Conservation (phyloP, 2,113 vertebrate genomes). For the Australoheros scitulus region DNA sequence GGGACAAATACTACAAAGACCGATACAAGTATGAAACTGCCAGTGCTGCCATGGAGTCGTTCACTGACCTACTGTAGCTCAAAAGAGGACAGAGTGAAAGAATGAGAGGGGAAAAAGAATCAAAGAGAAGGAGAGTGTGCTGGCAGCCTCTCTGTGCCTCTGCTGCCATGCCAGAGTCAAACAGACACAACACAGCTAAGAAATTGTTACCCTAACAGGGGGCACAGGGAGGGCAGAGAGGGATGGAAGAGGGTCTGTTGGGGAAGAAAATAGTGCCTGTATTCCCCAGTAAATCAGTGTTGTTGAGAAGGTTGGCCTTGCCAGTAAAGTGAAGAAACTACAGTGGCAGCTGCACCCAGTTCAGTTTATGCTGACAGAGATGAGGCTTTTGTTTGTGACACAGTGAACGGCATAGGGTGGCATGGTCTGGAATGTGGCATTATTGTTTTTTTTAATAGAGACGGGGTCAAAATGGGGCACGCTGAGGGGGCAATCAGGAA, state of each 20-base stretch:
- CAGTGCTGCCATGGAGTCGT: constrained; percentile 24
- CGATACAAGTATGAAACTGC: constrained; percentile 41
- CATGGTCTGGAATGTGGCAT: constrained; percentile 58
- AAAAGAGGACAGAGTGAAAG: constrained; percentile 20
- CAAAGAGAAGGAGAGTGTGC: constrained; percentile 37
- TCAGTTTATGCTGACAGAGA: constrained; percentile 69
- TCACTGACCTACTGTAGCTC: constrained; percentile 27
- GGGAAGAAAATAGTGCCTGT: constrained; percentile 45
- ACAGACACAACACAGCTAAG: constrained; percentile 44
- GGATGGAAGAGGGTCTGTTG: constrained; percentile 3
- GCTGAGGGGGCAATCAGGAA: constrained; percentile 16
- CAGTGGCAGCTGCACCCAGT: constrained; percentile 71
- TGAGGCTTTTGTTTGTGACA: constrained; percentile 50
- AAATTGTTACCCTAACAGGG: constrained; percentile 40
- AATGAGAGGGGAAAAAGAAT: constrained; percentile 20
- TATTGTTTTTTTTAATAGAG: constrained; percentile 33
- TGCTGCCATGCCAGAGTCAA: constrained; percentile 54
- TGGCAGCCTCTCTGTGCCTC: constrained; percentile 43
- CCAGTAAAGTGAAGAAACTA: constrained; percentile 39
- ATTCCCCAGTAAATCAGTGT: constrained; percentile 60
- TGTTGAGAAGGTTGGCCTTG: constrained; percentile 43
- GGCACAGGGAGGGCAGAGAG: constrained; percentile 30
- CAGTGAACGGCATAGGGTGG: constrained; percentile 37
- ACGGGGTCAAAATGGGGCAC: constrained; percentile 23
- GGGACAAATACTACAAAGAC: constrained; percentile 24